Conservation (phyloP, 2,797 vertebrate species). For the Phaenicophaeus curvirostris region DNA sequence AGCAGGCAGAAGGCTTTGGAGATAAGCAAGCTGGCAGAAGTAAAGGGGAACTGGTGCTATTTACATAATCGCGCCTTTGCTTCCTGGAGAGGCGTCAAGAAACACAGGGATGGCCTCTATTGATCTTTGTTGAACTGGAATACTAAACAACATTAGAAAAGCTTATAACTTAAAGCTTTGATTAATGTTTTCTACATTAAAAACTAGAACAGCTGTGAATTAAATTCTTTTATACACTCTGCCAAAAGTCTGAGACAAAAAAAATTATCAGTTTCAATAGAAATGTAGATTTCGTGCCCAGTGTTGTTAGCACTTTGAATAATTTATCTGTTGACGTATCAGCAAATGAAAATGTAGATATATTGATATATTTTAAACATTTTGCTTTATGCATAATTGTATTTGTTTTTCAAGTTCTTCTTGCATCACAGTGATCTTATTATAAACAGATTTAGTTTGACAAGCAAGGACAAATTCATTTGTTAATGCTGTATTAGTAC, state of each 20-base stretch:
- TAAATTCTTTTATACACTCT: slow-evolving; percentile 79
- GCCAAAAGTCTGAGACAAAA: slow-evolving; percentile 73
- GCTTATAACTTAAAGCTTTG: slow-evolving; percentile 82
- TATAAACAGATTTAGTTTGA: neutral
- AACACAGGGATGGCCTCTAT: slow-evolving; percentile 83
- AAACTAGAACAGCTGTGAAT: slow-evolving; percentile 81
- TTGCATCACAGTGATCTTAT: neutral
- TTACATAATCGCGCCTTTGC: slow-evolving; percentile 87
- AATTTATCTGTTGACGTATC: slow-evolving; percentile 31
- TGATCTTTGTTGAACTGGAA: slow-evolving; percentile 88
- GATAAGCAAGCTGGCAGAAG: slow-evolving; percentile 84
- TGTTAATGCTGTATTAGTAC: neutral
- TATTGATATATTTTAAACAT: neutral
- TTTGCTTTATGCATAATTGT: neutral
- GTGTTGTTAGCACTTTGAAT: slow-evolving; percentile 49
- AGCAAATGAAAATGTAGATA: neutral
- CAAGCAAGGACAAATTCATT: neutral
- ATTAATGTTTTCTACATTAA: slow-evolving; percentile 81
- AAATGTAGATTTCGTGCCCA: slow-evolving; percentile 53
- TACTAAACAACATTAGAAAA: slow-evolving; percentile 82
- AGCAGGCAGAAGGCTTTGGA: slow-evolving; percentile 83
- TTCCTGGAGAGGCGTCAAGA: slow-evolving; percentile 84
- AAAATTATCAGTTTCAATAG: slow-evolving; percentile 56
- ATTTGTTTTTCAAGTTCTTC: neutral
- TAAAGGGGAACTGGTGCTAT: slow-evolving; percentile 75